Evolutionary conservation across 2,113 vertebrate genomes (phyloP).

Genomic region (Collichthys lucidus): DNA sequence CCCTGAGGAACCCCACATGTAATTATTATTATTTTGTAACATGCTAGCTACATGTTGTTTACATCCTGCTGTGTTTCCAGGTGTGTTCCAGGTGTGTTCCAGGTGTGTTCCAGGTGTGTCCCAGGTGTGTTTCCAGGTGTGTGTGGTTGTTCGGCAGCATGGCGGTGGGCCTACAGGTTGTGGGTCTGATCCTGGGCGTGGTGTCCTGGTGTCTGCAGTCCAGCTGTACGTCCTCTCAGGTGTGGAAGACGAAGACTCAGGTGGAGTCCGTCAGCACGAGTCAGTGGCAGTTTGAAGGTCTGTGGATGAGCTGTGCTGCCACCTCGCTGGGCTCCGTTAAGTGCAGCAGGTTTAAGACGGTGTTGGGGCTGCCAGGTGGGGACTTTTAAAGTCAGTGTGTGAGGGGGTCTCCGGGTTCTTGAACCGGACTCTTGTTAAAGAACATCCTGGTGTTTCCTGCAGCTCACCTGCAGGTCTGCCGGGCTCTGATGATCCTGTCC

Average conservation of each 20-base stretch:
- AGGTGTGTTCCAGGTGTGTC: background rate
- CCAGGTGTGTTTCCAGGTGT: too few species aligned
- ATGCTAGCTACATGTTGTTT: background rate
- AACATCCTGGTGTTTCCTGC: background rate
- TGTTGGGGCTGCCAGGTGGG: slow-evolving; percentile 87
- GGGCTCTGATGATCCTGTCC: slow-evolving; percentile 90
- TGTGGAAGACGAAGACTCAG: slow-evolving; percentile 81
- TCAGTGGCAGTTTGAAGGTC: slow-evolving; percentile 85
- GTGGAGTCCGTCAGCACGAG: slow-evolving; percentile 62
- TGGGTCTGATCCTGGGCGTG: slow-evolving; percentile 82
- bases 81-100: slow-evolving; percentile 3
- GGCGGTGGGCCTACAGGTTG: slow-evolving; percentile 75
- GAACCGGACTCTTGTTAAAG: background rate
- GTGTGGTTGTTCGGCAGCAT: slow-evolving; percentile 29
- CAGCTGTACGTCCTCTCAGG: slow-evolving; percentile 81
- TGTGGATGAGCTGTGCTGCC: slow-evolving; percentile 88
- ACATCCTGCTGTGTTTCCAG: background rate
- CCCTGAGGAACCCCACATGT: background rate
- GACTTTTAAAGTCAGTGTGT: background rate
- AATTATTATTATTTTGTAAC: too few species aligned
- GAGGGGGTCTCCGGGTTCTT: background rate
- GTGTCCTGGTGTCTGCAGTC: slow-evolving; percentile 82
- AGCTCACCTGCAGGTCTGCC: slow-evolving; percentile 88
- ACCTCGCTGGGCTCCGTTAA: slow-evolving; percentile 77
- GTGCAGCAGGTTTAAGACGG: slow-evolving; percentile 84